These are phyloP conservation scores for Abscondita cerata DNA, from an alignment of 2,888 invertebrate genomes.

Conservation along the genomic window DNA sequence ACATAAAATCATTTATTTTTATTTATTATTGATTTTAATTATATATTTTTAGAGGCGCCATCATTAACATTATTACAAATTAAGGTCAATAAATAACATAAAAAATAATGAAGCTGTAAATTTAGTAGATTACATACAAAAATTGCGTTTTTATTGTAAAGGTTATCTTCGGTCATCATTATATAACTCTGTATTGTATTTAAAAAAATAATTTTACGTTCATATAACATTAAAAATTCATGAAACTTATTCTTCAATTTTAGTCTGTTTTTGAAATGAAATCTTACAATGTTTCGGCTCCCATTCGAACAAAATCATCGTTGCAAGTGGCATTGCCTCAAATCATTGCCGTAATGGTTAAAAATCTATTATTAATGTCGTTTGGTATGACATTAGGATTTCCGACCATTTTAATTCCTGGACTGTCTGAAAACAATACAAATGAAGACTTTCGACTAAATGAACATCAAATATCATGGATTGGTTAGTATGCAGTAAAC, in stretches of 20 bases:
- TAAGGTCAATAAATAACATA: too few species aligned
- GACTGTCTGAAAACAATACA: constrained; percentile 62
- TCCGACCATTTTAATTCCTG: constrained; percentile 81
- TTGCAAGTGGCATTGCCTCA: constrained; percentile 63
- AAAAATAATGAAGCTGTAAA: too few species aligned
- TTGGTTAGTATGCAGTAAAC: constrained; percentile 71
- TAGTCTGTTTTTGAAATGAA: neutral
- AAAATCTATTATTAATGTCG: constrained; percentile 76
- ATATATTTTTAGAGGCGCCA: too few species aligned
- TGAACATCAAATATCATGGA: constrained; percentile 75
- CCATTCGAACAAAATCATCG: neutral
- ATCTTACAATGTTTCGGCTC: neutral
- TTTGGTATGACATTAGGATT: constrained; percentile 85
- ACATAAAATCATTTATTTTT: too few species aligned
- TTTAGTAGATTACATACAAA: too few species aligned
- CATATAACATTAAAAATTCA: too few species aligned
- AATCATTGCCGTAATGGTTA: constrained; percentile 77
- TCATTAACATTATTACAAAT: too few species aligned
- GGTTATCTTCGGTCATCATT: too few species aligned
- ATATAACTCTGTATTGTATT: too few species aligned
- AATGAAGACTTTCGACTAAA: constrained; percentile 59
- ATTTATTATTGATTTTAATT: too few species aligned
- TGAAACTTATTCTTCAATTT: neutral
- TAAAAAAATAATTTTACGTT: too few species aligned
- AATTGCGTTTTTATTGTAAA: too few species aligned